Conservation (phyloP, 2,113 vertebrate genomes). For the Gymnorhina tibicen region DNA sequence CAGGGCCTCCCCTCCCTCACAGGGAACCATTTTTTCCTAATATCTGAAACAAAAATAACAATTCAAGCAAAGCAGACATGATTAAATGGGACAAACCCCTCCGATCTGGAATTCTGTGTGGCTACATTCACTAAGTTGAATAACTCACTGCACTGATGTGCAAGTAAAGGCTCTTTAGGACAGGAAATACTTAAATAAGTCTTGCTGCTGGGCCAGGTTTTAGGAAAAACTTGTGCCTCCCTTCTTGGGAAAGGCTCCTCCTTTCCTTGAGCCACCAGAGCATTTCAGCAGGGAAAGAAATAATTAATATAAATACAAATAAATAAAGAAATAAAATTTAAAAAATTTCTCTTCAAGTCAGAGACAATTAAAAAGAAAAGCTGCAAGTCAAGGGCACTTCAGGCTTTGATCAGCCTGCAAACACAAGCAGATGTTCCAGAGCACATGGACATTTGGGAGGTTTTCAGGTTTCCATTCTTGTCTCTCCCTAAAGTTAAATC, state of each 20-base stretch:
- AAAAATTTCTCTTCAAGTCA: not conserved
- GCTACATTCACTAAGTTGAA: not conserved
- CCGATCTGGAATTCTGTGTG: not conserved
- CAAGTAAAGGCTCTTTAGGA: not conserved
- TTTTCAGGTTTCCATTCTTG: not conserved
- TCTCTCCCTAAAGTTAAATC: not conserved
- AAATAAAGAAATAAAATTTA: no score
- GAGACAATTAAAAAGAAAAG: not conserved
- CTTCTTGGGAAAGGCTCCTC: not conserved
- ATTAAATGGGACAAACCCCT: not conserved
- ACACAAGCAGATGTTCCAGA: not conserved
- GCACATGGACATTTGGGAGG: not conserved
- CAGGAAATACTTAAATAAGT: not conserved
- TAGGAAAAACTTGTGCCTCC: not conserved
- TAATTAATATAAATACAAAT: no score
- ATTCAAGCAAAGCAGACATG: not conserved
- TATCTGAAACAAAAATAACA: not conserved
- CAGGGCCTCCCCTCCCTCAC: not conserved
- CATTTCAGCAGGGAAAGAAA: not conserved
- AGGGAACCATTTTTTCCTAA: not conserved
- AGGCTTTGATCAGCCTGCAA: not conserved
- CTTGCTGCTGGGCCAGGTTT: not conserved
- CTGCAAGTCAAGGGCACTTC: not conserved
- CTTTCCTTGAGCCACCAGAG: not conserved
- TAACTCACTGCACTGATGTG: rapidly evolving